These are phyloP conservation scores for Idaea aversata DNA, from an alignment of 2,888 invertebrate species.

Conservation along the genomic window DNA sequence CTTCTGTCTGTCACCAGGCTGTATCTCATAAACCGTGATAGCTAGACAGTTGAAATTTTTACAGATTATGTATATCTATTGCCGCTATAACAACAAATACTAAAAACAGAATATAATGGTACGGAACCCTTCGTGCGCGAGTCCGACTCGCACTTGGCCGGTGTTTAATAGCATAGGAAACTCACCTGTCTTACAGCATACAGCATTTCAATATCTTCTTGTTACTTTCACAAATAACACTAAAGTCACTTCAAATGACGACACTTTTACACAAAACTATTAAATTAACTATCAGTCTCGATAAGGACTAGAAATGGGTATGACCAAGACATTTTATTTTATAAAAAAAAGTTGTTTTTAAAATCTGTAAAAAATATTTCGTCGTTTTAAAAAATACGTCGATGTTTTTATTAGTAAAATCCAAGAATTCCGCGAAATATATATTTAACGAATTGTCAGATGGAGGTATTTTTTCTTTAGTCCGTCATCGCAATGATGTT, in stretches of 20 bases:
- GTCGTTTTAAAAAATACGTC: no score
- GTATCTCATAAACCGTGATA: no score
- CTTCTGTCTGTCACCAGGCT: no score
- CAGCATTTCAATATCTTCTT: slow-evolving; percentile 55
- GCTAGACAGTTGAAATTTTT: no score
- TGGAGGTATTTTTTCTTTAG: neutral
- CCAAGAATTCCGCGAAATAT: neutral
- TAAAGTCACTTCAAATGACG: slow-evolving; percentile 7
- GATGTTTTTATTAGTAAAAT: neutral
- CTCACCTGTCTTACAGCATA: slow-evolving; percentile 76
- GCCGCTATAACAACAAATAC: no score
- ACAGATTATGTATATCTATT: no score
- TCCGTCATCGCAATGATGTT: no score
- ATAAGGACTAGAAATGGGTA: neutral
- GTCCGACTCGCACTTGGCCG: no score
- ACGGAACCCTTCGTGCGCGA: no score
- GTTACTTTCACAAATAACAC: slow-evolving; percentile 26
- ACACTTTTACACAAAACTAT: neutral
- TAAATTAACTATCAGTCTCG: neutral
- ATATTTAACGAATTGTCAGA: neutral
- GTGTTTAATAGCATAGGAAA: slow-evolving; percentile 4
- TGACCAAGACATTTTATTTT: neutral
- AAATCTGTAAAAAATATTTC: neutral
- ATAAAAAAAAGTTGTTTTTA: neutral
- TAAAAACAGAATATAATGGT: no score